These are phyloP conservation scores for Alloplasta piceator DNA, from an alignment of 2,888 invertebrate genomes.

Conservation along the genomic window DNA sequence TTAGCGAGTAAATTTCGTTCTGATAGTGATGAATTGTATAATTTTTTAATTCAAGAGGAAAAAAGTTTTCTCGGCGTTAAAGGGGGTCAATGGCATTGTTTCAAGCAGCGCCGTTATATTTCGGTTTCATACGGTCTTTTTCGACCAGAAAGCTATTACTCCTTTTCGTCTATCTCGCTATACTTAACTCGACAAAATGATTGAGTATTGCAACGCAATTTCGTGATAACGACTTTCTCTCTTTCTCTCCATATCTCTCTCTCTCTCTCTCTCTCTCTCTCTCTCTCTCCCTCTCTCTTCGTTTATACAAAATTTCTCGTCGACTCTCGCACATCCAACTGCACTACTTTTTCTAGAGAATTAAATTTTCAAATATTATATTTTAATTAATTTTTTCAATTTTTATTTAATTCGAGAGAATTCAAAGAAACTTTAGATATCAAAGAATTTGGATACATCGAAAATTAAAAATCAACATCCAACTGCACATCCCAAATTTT, in stretches of 20 bases:
- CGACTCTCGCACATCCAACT: conserved; percentile 42
- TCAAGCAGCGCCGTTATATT: conserved; percentile 18
- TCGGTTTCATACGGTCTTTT: conserved; percentile 40
- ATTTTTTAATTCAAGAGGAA: not conserved
- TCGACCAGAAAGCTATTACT: conserved; percentile 30
- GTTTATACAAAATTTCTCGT: conserved; percentile 47
- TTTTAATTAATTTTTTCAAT: no score
- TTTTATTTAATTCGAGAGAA: no score
- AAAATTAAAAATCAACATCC: no score
- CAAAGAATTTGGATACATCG: no score
- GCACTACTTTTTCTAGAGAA: not conserved
- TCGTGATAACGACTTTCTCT: conserved; percentile 71
- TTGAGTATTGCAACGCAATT: conserved; percentile 73
- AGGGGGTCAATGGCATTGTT: conserved; percentile 28
- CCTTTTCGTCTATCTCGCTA: conserved; percentile 25
- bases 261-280: conserved; percentile 8
- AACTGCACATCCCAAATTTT: no score
- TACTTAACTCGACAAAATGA: conserved; percentile 51
- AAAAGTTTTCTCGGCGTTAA: not conserved
- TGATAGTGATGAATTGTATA: not conserved
- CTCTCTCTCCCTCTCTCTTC: conserved; percentile 10
- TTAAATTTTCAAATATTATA: no score
- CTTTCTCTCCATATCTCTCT: conserved; percentile 30
- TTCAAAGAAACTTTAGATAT: no score
- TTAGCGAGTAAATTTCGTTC: not conserved